phyloP scores from a whole-genome alignment of 2,888 invertebrate species.

The Cactoblastis cactorum region DNA sequence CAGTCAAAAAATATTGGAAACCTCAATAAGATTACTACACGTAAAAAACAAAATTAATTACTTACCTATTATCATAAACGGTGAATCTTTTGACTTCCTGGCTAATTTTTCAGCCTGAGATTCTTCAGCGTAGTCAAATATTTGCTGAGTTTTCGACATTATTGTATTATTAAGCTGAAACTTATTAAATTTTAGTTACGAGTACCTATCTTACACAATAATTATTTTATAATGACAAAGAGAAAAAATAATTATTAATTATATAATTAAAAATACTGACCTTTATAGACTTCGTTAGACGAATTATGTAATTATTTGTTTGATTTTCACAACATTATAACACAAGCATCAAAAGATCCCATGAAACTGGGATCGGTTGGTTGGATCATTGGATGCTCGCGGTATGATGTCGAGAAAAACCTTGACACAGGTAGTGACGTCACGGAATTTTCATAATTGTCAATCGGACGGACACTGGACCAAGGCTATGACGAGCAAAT shows the following conservation, averaged over 20 bases:
- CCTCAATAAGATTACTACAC: too few relatives aligned
- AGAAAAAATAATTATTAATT: neutral
- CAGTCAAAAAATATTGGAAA: too few relatives aligned
- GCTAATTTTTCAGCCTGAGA: slow-evolving; percentile 77
- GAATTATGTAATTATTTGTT: slow-evolving; percentile 54
- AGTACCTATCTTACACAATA: neutral
- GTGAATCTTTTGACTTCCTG: slow-evolving; percentile 85
- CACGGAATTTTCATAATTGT: neutral
- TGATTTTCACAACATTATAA: slow-evolving; percentile 50
- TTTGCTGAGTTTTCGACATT: slow-evolving; percentile 54
- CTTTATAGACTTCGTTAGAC: slow-evolving; percentile 15
- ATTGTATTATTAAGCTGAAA: slow-evolving; percentile 23
- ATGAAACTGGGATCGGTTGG: neutral
- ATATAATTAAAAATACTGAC: slow-evolving; percentile 7
- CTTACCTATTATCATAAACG: slow-evolving; percentile 85
- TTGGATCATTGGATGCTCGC: too few relatives aligned
- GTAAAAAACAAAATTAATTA: neutral
- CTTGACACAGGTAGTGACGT: neutral
- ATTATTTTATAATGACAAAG: neutral
- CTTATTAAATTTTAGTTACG: neutral
- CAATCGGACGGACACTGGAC: too few relatives aligned
- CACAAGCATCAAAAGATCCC: slow-evolving; percentile 28
- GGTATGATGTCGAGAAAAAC: too few relatives aligned
- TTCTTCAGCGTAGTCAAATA: slow-evolving; percentile 76
- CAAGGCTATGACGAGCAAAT: too few relatives aligned